Evolutionary conservation across 2,797 vertebrate species (phyloP), one percentile per base, ranked within the genome.

Genomic region (Alosa sapidissima): DNA sequence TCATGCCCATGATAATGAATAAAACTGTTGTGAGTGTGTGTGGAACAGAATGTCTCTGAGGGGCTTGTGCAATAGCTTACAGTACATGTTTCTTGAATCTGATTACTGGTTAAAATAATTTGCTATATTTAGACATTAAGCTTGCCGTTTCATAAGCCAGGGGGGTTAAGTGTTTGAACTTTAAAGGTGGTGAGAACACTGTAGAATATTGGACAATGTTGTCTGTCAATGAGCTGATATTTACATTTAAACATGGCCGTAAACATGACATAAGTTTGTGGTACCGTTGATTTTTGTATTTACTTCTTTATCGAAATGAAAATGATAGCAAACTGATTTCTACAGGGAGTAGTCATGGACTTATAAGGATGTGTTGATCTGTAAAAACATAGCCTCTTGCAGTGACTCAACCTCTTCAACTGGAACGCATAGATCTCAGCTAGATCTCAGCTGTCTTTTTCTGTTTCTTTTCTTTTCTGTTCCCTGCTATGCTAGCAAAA

Each of bases 81-180:
- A n/a, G n/a, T n/a, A n/a, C 36, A 21, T 19, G 41, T 36, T 78
- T 78, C 72, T 78, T 78, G 36, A 78, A 78, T 78, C 72, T 78
- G 72, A 78, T 78, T 78, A 78, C 72, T 45, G 72, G 72, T 78
- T 78, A 78, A 78, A 78, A 78, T 78, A 78, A 78, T 78, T 78
- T 47, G 72, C 72, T 78, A 78, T 78, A 78, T 78, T 78, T 82
- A 60, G 58, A 49, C 78, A 47, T 62, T 68, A 85, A 88, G 82
- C 84, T 84, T 1, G 82, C 87, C 81, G 87, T 88, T 87, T 84
- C 82, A 86, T 68, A 62, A 68, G 83, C 72, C 36, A 47, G 36
- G 16, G 36, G 72, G 45, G 41, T 78, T 78, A 78, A 78, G 41
- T 47, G 72, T 45, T 78, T 78, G 72, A 78, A 78, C 72, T 45